Percentiles rank a stretch among this genome's conserved stretches.
These are phyloP conservation scores for Amazona guildingii DNA, from an alignment of 2,113 vertebrate species.

Conservation along the genomic window DNA sequence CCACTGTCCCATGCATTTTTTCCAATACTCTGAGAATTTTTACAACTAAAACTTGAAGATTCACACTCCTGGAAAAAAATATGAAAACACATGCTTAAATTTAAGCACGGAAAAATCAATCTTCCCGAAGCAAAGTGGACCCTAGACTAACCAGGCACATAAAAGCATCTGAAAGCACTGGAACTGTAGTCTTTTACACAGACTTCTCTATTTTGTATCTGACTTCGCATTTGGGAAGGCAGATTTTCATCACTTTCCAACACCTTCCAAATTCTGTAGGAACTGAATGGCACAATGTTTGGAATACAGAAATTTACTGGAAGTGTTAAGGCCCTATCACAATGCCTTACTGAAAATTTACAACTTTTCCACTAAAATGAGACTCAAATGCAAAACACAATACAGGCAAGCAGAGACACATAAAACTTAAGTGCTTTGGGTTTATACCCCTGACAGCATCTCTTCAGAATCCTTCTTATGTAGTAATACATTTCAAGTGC, in stretches of 20 bases:
- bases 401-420: not conserved
- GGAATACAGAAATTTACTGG: not conserved
- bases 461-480: not conserved
- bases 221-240: not conserved
- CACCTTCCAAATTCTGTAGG: not conserved
- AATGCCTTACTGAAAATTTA: not conserved
- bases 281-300: not conserved
- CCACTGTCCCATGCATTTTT: accelerated
- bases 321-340: not conserved
- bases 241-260: not conserved
- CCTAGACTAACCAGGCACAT: not conserved
- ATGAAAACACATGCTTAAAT: not conserved
- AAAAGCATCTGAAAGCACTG: not conserved
- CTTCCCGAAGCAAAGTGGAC: not conserved
- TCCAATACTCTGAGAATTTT: not conserved
- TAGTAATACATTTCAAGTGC: not conserved
- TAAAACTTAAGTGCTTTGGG: not conserved
- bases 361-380: not conserved
- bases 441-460: not conserved
- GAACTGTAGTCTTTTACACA: not conserved
- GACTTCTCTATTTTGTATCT: not conserved
- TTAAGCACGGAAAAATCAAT: not conserved
- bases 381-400: not conserved
- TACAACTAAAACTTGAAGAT: not conserved
- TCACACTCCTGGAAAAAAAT: not conserved